Base-by-base conservation (phyloP, 2,888 invertebrate species). In the Phrixothrix hirtus region DNA sequence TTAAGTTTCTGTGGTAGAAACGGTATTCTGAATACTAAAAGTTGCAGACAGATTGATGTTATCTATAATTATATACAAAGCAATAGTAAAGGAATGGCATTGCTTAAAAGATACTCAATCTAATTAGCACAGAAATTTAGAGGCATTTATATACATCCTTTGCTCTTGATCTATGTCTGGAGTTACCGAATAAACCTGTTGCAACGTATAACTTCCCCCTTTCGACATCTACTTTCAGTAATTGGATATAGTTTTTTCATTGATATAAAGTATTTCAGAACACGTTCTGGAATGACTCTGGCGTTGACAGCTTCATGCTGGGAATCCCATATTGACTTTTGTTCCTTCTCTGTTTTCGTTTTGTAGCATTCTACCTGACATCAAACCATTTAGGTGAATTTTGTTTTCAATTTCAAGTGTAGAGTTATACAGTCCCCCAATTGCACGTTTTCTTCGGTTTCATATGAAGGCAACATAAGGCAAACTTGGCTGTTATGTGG, bases 391-490 rank as follows among this genome's bases (percentile, higher is more conserved):
- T 36, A 21, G 25, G 21, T 32, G 52, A 55, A 57, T 60, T 58
- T 51, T 50, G 54, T 59, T 62, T 62, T 62, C 62, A 62, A 62
- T 62, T 61, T 58, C 61, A 62, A 59, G 62, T 59, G 58, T 58
- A 53, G 57, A 58, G 57, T 58, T 57, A 55, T 17, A 43, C 21
- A 44, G 36, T 42, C 39, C 53, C 55, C 55, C 57, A 43, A 54
- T 47, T 59, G 59, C 54, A 59, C 60, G 57, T 60, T 60, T 54
- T 54, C 57, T 57, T 55, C 54, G 55, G 50, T 58, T 59, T 60
- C 58, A 56, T 59, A 59, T 58, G 41, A 50, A 56, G 58, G 51
- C 38, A 47, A 60, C 57, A 59, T 55, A 54, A 46, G 49, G 55
- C 51, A 46, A 46, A 57, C 49, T 45, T 52, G 50, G 36, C 44